Percentiles rank a stretch among this genome's conserved stretches.
Evolutionary conservation across 2,797 vertebrate genomes (phyloP).

Genomic region (Mustela erminea): DNA sequence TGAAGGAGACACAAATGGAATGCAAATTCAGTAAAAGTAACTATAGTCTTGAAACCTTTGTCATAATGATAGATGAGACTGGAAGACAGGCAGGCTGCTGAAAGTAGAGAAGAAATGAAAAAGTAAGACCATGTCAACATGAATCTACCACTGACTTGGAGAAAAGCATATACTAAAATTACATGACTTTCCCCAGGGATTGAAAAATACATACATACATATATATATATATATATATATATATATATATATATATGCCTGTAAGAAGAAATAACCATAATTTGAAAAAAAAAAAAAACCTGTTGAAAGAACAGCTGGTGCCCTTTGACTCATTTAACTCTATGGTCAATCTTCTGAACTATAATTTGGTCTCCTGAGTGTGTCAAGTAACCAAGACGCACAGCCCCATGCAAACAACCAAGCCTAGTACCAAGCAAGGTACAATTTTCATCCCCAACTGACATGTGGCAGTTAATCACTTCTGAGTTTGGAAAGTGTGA

Average conservation of each 20-base stretch:
- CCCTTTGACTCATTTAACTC: neutral
- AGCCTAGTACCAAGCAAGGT: neutral
- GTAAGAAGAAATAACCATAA: conserved; percentile 23
- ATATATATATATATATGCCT: neutral
- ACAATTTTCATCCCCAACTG: neutral
- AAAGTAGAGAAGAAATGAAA: conserved; percentile 18
- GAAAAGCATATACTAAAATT: neutral
- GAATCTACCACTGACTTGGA: neutral
- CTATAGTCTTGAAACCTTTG: neutral
- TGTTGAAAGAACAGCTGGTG: neutral
- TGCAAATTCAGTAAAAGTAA: neutral
- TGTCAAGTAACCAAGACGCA: neutral
- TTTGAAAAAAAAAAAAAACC: neutral
- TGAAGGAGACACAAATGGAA: conserved; percentile 17
- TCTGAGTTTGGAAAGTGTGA: neutral
- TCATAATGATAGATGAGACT: neutral
- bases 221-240: no score
- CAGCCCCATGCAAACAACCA: neutral
- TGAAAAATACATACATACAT: neutral
- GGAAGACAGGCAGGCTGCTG: neutral
- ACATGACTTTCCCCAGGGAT: neutral
- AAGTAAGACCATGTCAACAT: neutral
- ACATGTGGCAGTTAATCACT: neutral
- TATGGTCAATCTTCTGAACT: neutral
- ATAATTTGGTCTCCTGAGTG: neutral